phyloP scores from a whole-genome alignment of 2,888 invertebrate genomes.

The Heteromurus nitidus region DNA sequence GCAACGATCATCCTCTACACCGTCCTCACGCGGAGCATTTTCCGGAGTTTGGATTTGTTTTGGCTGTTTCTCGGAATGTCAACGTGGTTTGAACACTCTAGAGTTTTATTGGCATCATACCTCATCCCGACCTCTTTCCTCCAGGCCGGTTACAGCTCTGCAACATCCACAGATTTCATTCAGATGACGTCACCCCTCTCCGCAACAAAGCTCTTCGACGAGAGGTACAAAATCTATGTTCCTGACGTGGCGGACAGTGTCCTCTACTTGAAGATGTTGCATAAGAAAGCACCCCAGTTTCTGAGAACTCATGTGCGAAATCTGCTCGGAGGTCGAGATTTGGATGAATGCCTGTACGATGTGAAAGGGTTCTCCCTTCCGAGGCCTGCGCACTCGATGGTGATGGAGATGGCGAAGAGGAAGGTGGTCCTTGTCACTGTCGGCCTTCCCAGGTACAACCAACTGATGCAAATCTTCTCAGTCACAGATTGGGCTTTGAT shows the following conservation, averaged over 20 bases:
- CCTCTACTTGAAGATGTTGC: too few species aligned
- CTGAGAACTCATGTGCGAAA: too few species aligned
- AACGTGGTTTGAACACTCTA: conserved; percentile 4
- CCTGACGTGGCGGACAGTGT: background rate
- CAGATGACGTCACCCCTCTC: conserved; percentile 10
- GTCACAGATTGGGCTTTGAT: conserved; percentile 12
- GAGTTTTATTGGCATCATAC: background rate
- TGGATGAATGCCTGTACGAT: too few species aligned
- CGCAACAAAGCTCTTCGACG: background rate
- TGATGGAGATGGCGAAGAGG: conserved; percentile 16
- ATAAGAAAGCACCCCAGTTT: too few species aligned
- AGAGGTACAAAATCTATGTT: conserved; percentile 6
- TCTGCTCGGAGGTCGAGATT: too few species aligned
- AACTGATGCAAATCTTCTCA: conserved; percentile 22
- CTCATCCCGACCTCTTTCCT: conserved; percentile 13
- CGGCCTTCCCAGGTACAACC: conserved; percentile 29
- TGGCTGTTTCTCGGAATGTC: conserved; percentile 26
- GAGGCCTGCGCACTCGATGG: conserved; percentile 1
- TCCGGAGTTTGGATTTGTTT: conserved; percentile 25
- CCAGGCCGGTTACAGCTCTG: conserved; percentile 21
- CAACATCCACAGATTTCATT: conserved; percentile 34
- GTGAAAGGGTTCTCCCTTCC: too few species aligned
- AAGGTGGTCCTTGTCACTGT: conserved; percentile 9
- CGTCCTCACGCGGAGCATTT: background rate
- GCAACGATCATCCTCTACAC: background rate